Evolutionary conservation across 2,797 vertebrate species (phyloP).

Genomic region (Mustela erminea): DNA sequence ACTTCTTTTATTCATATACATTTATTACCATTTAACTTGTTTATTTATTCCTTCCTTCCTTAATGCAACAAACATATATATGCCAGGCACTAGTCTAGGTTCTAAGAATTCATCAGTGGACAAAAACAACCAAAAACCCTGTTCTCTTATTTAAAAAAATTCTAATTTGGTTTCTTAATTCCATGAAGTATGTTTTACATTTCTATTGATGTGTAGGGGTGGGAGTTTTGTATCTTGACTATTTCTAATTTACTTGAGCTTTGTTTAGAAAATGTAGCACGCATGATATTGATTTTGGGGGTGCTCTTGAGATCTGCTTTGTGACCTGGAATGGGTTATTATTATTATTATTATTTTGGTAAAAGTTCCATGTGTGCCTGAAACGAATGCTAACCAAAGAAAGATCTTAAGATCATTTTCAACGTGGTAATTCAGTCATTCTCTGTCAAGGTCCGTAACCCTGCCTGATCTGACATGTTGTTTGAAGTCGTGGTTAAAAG

Average conservation of each 20-base stretch:
- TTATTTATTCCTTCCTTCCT: neutral
- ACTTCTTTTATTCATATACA: neutral
- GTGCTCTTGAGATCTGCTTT: slow-evolving; percentile 57
- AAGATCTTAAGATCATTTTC: slow-evolving; percentile 54
- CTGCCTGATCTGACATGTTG: neutral
- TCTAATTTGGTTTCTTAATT: slow-evolving; percentile 34
- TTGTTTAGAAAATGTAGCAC: slow-evolving; percentile 42
- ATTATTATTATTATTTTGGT: neutral
- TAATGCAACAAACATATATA: neutral
- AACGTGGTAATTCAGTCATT: neutral
- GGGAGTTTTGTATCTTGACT: neutral
- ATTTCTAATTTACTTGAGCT: slow-evolving; percentile 57
- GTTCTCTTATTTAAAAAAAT: neutral
- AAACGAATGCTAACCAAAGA: slow-evolving; percentile 36
- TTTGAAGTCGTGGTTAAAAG: slow-evolving; percentile 7
- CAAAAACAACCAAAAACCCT: neutral
- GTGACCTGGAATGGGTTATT: slow-evolving; percentile 26
- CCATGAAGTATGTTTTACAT: neutral
- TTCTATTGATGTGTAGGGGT: neutral
- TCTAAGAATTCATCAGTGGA: neutral
- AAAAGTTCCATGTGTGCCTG: slow-evolving; percentile 7
- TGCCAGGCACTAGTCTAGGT: neutral
- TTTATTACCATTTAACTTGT: neutral
- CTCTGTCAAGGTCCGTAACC: slow-evolving; percentile 10
- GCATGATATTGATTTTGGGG: neutral